A percentile compares a stretch with the other conserved stretches of the same genome.
phyloP scores from a whole-genome alignment of 2,888 invertebrate species.

The Sinelater perroti region DNA sequence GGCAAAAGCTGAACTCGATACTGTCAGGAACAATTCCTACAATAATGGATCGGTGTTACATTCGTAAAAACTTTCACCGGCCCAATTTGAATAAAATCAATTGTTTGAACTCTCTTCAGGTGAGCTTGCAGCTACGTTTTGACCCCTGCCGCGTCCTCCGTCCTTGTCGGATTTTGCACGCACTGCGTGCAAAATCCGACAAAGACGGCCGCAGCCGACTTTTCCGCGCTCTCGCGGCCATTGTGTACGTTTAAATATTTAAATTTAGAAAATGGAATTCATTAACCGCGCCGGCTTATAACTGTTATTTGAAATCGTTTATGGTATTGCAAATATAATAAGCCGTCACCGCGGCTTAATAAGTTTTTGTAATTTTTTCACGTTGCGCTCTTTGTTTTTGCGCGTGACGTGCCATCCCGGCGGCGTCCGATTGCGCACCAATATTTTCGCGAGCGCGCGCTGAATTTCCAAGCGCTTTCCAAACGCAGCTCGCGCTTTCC shows the following conservation, averaged over 20 bases:
- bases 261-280: slow-evolving; percentile 34
- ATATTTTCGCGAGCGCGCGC: slow-evolving; percentile 12
- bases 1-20: slow-evolving; percentile 12
- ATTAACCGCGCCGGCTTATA: slow-evolving; percentile 33
- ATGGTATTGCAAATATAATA: slow-evolving; percentile 34
- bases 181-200: neutral
- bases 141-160: slow-evolving; percentile 2
- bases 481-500: slow-evolving; percentile 7
- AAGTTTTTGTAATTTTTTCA: slow-evolving; percentile 31
- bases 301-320: slow-evolving; percentile 34
- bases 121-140: slow-evolving; percentile 23
- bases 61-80: slow-evolving; percentile 26
- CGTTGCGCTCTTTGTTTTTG: slow-evolving; percentile 31
- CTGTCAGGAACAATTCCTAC: slow-evolving; percentile 21
- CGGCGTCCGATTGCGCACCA: slow-evolving; percentile 24
- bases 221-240: slow-evolving; percentile 6
- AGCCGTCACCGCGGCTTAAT: slow-evolving; percentile 24
- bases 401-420: slow-evolving; percentile 26
- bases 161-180: slow-evolving; percentile 9
- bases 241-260: slow-evolving; percentile 34
- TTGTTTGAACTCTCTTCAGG: slow-evolving; percentile 27
- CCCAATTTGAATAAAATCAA: slow-evolving; percentile 29
- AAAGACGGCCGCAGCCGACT: slow-evolving; percentile 6
- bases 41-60: slow-evolving; percentile 25
- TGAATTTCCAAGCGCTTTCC: slow-evolving; percentile 11